A percentile compares a stretch with the other conserved stretches of the same genome.
Conservation (phyloP, 2,888 invertebrate genomes). For the Sturmia bella region DNA sequence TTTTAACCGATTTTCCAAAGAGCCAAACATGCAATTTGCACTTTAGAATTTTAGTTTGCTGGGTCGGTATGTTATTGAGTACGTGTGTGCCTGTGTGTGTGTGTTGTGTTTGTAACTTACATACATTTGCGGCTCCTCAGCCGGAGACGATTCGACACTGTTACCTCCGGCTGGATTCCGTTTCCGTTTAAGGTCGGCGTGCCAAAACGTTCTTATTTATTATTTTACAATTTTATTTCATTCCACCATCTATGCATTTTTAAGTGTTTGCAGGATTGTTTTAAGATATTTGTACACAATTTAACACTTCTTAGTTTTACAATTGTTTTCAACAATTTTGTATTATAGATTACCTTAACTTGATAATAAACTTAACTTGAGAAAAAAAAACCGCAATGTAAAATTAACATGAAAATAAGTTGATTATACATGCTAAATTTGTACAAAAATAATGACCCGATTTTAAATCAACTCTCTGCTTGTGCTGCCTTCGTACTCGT, state of each 20-base stretch:
- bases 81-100: background rate
- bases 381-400: too few species aligned
- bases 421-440: too few species aligned
- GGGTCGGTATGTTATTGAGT: background rate
- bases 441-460: too few species aligned
- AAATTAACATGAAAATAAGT: too few species aligned
- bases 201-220: slow-evolving; percentile 69
- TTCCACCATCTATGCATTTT: slow-evolving; percentile 21
- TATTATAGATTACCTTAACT: slow-evolving; percentile 47
- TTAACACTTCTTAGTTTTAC: slow-evolving; percentile 23
- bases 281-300: slow-evolving; percentile 22
- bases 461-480: too few species aligned
- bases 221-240: slow-evolving; percentile 52
- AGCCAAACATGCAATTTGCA: slow-evolving; percentile 11
- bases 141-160: slow-evolving; percentile 80
- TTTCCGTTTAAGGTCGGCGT: slow-evolving; percentile 75
- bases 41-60: slow-evolving; percentile 24
- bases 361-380: too few species aligned
- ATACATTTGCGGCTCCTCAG: slow-evolving; percentile 71
- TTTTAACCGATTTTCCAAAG: too few species aligned
- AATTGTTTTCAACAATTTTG: slow-evolving; percentile 32
- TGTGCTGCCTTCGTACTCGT: too few species aligned
- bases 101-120: slow-evolving; percentile 30
- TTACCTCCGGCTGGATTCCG: slow-evolving; percentile 80
- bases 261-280: slow-evolving; percentile 12